Evolutionary conservation across 2,113 vertebrate species (phyloP), one percentile per base, ranked within the genome.

Genomic region (Craseonycteris thonglongyai): DNA sequence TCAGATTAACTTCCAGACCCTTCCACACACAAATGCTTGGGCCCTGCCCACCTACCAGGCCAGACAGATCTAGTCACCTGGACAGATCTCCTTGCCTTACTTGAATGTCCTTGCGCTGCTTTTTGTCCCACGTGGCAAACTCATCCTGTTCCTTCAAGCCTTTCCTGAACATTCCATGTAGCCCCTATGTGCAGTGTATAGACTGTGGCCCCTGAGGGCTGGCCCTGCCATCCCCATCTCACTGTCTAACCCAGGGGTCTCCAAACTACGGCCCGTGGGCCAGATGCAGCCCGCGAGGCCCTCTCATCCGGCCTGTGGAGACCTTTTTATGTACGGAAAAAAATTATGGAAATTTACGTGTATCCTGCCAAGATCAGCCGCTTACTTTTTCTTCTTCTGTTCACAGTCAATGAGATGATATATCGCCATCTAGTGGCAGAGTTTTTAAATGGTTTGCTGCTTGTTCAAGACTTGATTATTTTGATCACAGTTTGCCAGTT

Each of bases 1-100:
- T 74, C 66, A 68, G 49, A 47, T 15, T 8, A 30, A 7, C 63
- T 26, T 24, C 28, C 54, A 30, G 61, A 33, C 18, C 6, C 13
- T n/a, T 28, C 38, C 40, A 15, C 4, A 14, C 35, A 8, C n/a
- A 14, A n/a, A n/a, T n/a, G n/a, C 1, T 1, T 12, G 28, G 63
- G 58, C 7, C 22, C 68, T n/a, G 58, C 26, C 42, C 14, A 3
- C 45, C 28, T 15, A 28, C 30, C 58, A 0, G 0, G 51, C 26
- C 30, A 51, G 40, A n/a, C 33, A 71, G 47, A 66, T 18, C 7
- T n/a, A n/a, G n/a, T 2, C 10, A 1, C 2, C 16, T n/a, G 21
- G 33, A 38, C 5, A 71, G 35, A 13, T 19, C 5, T 71, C 22
- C 22, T 21, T 24, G 14, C 26, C 16, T 11, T n/a, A n/a, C n/a